Base-by-base conservation (phyloP, 2,113 vertebrate genomes). In the Plotosus lineatus region DNA sequence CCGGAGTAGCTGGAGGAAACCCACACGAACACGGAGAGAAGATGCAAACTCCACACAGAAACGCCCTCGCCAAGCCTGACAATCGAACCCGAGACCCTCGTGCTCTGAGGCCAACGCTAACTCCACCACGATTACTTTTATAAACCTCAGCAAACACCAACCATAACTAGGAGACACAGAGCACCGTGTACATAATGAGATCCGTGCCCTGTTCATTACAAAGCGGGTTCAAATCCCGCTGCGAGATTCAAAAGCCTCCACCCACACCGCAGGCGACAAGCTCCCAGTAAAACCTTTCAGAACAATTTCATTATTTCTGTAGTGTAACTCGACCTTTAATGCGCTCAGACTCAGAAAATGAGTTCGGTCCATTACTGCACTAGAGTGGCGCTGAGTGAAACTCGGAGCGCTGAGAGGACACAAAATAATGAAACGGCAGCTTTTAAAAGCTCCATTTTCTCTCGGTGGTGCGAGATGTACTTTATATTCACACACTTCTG, bases 381-480 rank as follows among this genome's bases (percentile, higher is more conserved):
- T 33, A 81, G 46, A 65, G 55, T 17, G 21, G 23, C 6, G 44
- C 4, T 23, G 36, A 75, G 60, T 33, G 44, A n/a, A 26, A 26
- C 44, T 46, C 14, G 38, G 48, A 66, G 42, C 1, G 17, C 33
- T 0, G 60, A 38, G 63, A 21, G 36, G 48, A 31, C 1, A 36
- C 6, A 4, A 36, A 46, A 75, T 65, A 81, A 75, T 66, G 15
- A 46, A 74, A 55, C 19, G 6, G 11, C n/a, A 23, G 56, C 3
- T 75, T 65, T 55, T 15, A 55, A 75, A 75, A 65, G 69, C 68
- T 80, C n/a, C 8, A 61, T 73, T 73, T n/a, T 42, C 31, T 42
- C 17, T 21, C 26, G 31, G 9, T 23, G 68, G 15, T 26, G 50
- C 6, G 50, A 33, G 21, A 36, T 38, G 51, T 1, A 1, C 33